A percentile compares a stretch with the other conserved stretches of the same genome.
Conservation (phyloP, 1,140 invertebrate species). For the Brachionus rubens region DNA sequence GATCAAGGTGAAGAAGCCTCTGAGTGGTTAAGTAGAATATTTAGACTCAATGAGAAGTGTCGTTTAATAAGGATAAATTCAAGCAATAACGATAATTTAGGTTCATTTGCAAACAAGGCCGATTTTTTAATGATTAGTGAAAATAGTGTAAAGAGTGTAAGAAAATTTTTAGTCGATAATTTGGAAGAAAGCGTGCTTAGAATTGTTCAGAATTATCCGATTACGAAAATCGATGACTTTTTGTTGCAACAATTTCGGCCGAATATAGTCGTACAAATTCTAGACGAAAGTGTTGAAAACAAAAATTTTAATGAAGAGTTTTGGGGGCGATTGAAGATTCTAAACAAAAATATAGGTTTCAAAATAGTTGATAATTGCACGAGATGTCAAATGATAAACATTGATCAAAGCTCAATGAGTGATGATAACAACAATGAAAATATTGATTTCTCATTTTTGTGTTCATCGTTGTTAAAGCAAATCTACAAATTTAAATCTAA, state of each 20-base stretch:
- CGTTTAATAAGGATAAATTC: background rate
- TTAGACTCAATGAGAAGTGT: background rate
- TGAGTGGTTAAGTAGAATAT: conserved; percentile 8
- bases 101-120: conserved; percentile 37
- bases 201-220: background rate
- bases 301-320: conserved; percentile 27
- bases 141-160: conserved; percentile 18
- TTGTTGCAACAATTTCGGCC: conserved; percentile 27
- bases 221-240: conserved; percentile 13
- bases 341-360: conserved; percentile 21
- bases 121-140: conserved; percentile 25
- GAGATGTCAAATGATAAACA: conserved; percentile 46
- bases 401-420: background rate
- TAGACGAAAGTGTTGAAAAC: background rate
- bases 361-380: conserved; percentile 29
- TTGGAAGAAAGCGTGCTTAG: background rate
- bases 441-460: conserved; percentile 15
- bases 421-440: background rate
- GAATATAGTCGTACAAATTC: conserved; percentile 11
- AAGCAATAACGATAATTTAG: background rate
- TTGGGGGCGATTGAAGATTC: background rate
- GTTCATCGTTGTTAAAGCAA: conserved; percentile 15
- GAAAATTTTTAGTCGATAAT: background rate
- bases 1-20: background rate
- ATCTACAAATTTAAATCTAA: conserved; percentile 38